These are phyloP conservation scores for Ganaspis sp. DNA, from an alignment of 1,140 invertebrate species.

Conservation along the genomic window DNA sequence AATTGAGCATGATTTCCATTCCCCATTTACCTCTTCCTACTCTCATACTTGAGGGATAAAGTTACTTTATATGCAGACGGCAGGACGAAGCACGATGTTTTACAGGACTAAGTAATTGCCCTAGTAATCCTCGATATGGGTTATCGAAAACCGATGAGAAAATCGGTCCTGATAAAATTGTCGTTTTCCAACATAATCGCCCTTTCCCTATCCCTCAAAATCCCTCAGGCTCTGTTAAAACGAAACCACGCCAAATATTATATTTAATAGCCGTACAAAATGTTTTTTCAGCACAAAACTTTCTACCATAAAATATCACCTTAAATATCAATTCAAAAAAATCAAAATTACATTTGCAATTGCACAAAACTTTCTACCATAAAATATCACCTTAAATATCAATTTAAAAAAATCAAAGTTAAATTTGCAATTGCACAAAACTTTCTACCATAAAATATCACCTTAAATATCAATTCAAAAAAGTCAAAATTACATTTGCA, in stretches of 20 bases:
- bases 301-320: too few species aligned
- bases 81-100: conserved; percentile 50
- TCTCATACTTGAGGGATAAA: conserved; percentile 34
- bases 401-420: too few species aligned
- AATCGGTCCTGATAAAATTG: conserved; percentile 42
- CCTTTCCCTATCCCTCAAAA: conserved; percentile 37
- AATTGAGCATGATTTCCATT: conserved; percentile 16
- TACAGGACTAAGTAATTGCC: conserved; percentile 67
- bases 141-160: conserved; percentile 61
- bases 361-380: too few species aligned
- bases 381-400: too few species aligned
- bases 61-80: conserved; percentile 66
- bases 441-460: too few species aligned
- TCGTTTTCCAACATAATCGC: conserved; percentile 44
- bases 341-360: not conserved
- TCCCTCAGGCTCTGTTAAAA: conserved; percentile 14
- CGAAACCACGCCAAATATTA: not conserved
- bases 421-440: not conserved
- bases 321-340: too few species aligned
- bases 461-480: too few species aligned
- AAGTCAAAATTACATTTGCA: too few species aligned
- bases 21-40: conserved; percentile 25
- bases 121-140: conserved; percentile 64
- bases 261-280: not conserved
- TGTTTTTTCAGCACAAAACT: too few species aligned